Percentiles rank a stretch among this genome's conserved stretches.
Evolutionary conservation across 2,113 vertebrate genomes (phyloP).

Genomic region (Mobula birostris): DNA sequence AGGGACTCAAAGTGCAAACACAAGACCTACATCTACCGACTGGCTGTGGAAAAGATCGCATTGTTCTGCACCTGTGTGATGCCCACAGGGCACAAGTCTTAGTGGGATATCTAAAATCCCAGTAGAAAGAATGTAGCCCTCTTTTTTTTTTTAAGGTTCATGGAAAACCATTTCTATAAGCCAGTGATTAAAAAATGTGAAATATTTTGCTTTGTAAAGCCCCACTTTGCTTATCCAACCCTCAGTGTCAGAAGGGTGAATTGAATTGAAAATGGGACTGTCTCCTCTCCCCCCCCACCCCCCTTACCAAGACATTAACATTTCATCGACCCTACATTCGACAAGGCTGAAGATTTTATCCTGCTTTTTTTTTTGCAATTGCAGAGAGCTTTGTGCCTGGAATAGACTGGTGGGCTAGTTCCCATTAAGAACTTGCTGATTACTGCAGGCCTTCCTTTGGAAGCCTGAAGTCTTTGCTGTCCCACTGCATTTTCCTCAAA

Average conservation of each 20-base stretch:
- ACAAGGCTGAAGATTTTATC: neutral
- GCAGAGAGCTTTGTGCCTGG: no score
- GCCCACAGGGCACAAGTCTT: neutral
- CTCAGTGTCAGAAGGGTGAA: neutral
- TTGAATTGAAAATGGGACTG: neutral
- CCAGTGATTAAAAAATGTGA: neutral
- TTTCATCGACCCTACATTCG: neutral
- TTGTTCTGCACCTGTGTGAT: slow-evolving; percentile 41
- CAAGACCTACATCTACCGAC: slow-evolving; percentile 38
- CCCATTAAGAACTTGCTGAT: no score
- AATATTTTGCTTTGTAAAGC: neutral
- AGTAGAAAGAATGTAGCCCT: neutral
- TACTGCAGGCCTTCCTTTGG: no score
- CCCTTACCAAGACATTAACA: neutral
- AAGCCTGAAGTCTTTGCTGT: no score
- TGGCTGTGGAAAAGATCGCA: slow-evolving; percentile 25
- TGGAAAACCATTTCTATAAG: neutral
- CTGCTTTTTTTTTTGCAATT: neutral
- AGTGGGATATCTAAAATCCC: neutral
- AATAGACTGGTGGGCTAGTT: no score
- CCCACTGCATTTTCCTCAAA: no score
- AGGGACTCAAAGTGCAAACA: slow-evolving; percentile 39
- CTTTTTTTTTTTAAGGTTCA: neutral
- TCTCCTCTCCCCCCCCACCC: no score
- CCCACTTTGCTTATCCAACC: neutral